phyloP scores from a whole-genome alignment of 2,113 vertebrate genomes.

The Equus quagga region DNA sequence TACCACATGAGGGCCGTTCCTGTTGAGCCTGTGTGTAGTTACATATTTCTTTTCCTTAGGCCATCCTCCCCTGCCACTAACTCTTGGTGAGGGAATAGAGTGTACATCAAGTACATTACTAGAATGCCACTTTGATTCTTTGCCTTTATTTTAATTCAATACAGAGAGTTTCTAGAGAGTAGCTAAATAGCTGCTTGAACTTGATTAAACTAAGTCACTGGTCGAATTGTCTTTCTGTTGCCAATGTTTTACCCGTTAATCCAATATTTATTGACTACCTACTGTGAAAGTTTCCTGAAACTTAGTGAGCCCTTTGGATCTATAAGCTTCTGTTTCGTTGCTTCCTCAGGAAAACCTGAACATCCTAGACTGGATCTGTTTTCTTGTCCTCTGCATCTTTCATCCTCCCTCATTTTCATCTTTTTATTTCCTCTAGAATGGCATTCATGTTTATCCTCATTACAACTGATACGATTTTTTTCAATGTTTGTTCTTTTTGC shows the following conservation, averaged over 20 bases:
- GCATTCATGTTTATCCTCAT: background rate
- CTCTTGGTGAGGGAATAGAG: background rate
- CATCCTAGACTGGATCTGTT: background rate
- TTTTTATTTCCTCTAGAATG: background rate
- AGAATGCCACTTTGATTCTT: background rate
- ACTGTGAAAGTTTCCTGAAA: background rate
- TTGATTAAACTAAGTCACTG: slow-evolving; percentile 5
- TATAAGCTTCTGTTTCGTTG: background rate
- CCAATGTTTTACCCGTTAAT: background rate
- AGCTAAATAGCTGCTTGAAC: background rate
- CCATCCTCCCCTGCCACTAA: background rate
- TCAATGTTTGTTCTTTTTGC: background rate
- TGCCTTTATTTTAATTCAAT: slow-evolving; percentile 35
- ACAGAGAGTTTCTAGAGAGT: background rate
- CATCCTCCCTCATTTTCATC: background rate
- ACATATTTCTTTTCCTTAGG: background rate
- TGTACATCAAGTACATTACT: background rate
- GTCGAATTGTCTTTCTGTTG: slow-evolving; percentile 14
- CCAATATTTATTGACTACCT: background rate
- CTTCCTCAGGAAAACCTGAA: slow-evolving; percentile 9
- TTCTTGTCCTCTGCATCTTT: background rate
- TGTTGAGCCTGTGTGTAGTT: background rate
- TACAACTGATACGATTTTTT: background rate
- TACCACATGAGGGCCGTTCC: background rate
- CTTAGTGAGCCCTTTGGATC: background rate